Evolutionary conservation across 2,888 invertebrate genomes (phyloP), one percentile per base, ranked within the genome.

Genomic region (Isoperla grammatica): DNA sequence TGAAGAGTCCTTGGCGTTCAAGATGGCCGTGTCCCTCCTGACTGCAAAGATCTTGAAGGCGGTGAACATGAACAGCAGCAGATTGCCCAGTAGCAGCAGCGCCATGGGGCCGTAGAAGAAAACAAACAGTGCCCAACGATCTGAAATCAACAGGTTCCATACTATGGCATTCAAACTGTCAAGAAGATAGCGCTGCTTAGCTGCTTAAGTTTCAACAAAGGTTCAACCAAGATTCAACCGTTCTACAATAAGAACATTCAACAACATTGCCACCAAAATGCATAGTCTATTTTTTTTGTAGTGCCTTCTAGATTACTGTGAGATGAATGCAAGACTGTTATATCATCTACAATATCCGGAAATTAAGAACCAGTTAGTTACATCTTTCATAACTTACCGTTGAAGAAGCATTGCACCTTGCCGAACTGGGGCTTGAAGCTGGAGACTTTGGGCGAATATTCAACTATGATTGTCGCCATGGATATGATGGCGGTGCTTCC

Each of bases 71-170:
- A 69, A 70, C 37, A 69, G 63, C 6, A 64, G 57, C 5, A 68
- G 54, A 59, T 70, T 70, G 50, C 61, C 57, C 6, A 64, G 35
- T 15, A 69, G 63, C 4, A 68, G 63, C 3, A 68, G 48, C 1
- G 65, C 65, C 42, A 70, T 67, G 0, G 70, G 69, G 1, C 65
- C 62, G 59, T 69, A 69, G 61, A 70, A 67, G 45, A 67, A 69
- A 22, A 65, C 55, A 6, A 29, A 29, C 29, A 8, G 4, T 8
- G 29, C 29, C 29, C 29, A 29, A 8, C 29, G 29, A 29, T 29
- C 29, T 29, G 29, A 4, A 29, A 29, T 6, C 29, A n/a, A n/a
- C n/a, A n/a, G n/a, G n/a, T n/a, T n/a, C n/a, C n/a, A n/a, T n/a
- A n/a, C n/a, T n/a, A n/a, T n/a, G n/a, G n/a, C n/a, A n/a, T n/a